These are phyloP conservation scores for Brenthis hecate DNA, from an alignment of 2,888 invertebrate species.

Conservation along the genomic window DNA sequence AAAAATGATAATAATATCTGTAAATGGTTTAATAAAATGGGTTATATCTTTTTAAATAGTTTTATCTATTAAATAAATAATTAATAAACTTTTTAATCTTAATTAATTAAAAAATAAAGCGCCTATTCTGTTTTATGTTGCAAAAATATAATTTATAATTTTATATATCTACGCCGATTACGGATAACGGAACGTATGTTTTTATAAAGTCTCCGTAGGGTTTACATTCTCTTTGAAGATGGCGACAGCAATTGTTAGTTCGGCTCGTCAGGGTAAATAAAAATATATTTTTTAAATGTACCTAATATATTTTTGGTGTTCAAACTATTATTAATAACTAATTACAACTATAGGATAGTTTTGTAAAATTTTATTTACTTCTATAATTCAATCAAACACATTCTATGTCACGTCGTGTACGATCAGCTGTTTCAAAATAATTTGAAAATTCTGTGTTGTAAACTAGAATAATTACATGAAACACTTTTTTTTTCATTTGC, in stretches of 20 bases:
- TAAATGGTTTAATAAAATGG: too few species aligned
- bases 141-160: too few species aligned
- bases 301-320: background rate
- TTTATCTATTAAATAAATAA: too few species aligned
- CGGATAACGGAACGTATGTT: constrained; percentile 51
- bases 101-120: too few species aligned
- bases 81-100: too few species aligned
- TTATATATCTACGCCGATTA: too few species aligned
- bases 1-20: too few species aligned
- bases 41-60: too few species aligned
- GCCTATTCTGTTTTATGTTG: too few species aligned
- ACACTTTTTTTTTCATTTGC: background rate
- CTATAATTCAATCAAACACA: constrained; percentile 6
- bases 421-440: constrained; percentile 33
- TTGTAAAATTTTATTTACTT: background rate
- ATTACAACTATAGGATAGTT: background rate
- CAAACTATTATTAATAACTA: background rate
- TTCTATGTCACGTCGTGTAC: constrained; percentile 18
- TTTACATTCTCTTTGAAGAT: constrained; percentile 58
- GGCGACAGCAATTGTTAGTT: constrained; percentile 79
- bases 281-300: constrained; percentile 45
- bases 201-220: too few species aligned
- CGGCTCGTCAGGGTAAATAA: constrained; percentile 80
- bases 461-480: background rate
- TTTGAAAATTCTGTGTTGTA: constrained; percentile 6